Conservation (phyloP, 2,113 vertebrate genomes). For the Pluvialis apricaria region DNA sequence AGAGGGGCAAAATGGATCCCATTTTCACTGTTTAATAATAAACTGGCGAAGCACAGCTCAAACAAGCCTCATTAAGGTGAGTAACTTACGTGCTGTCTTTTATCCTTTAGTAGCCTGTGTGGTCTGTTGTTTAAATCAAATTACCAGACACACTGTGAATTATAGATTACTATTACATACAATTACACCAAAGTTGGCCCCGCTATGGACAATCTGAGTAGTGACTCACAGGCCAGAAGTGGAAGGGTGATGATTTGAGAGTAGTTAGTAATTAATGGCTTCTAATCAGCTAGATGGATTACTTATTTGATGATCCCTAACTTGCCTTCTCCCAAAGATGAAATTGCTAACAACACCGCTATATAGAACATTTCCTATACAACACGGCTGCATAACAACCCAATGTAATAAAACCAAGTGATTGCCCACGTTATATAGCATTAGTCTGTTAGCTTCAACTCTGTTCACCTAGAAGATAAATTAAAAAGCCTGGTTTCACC, state of each 20-base stretch:
- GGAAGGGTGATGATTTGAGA: not conserved
- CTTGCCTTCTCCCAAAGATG: not conserved
- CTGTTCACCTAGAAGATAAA: not conserved
- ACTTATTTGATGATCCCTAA: not conserved
- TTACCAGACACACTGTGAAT: not conserved
- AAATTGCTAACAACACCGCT: not conserved
- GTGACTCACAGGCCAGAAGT: not conserved
- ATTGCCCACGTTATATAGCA: rapidly evolving
- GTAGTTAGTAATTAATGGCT: not conserved
- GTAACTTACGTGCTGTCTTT: not conserved
- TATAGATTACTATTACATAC: not conserved
- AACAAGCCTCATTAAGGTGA: not conserved
- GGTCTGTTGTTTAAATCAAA: not conserved
- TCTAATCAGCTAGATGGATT: not conserved
- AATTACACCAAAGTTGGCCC: not conserved
- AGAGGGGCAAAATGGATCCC: not conserved
- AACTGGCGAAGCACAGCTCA: not conserved
- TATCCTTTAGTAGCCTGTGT: not conserved
- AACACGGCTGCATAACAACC: not conserved
- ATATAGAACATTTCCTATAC: not conserved
- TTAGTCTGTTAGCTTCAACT: not conserved
- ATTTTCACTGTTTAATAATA: not conserved
- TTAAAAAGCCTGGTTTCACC: too few relatives aligned
- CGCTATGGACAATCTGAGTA: not conserved
- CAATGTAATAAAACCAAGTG: not conserved